phyloP scores from a whole-genome alignment of 2,113 vertebrate species.

The Pterophyllum scalare region DNA sequence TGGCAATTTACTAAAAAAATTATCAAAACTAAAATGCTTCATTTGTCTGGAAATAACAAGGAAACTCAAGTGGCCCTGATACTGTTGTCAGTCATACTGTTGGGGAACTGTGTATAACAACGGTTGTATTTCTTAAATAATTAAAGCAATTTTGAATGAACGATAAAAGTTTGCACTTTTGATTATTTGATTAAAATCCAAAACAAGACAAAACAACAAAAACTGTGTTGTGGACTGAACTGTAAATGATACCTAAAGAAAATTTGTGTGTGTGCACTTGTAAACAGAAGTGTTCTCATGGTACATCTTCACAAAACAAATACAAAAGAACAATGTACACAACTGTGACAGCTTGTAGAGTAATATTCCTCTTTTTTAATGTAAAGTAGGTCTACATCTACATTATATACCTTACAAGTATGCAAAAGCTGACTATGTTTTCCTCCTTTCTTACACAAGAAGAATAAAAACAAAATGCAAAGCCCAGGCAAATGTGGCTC shows the following conservation, averaged over 20 bases:
- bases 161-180: not conserved
- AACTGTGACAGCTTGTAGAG: not conserved
- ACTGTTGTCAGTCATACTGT: not conserved
- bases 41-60: not conserved
- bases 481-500: not conserved
- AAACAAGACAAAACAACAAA: not conserved
- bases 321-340: not conserved
- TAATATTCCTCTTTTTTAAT: not conserved
- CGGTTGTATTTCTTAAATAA: not conserved
- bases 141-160: not conserved
- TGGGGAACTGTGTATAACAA: too few species aligned
- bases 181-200: not conserved
- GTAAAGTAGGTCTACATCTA: too few species aligned
- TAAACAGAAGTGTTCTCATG: not conserved
- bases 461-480: not conserved
- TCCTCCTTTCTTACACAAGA: fast-evolving
- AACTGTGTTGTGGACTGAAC: not conserved
- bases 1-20: not conserved
- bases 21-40: not conserved
- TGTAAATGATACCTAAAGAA: not conserved
- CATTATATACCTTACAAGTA: too few species aligned
- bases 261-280: not conserved
- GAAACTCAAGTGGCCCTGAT: not conserved
- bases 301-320: not conserved
- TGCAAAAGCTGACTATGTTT: too few species aligned